Base-by-base conservation (phyloP, 2,888 invertebrate genomes). In the Netelia virgata region DNA sequence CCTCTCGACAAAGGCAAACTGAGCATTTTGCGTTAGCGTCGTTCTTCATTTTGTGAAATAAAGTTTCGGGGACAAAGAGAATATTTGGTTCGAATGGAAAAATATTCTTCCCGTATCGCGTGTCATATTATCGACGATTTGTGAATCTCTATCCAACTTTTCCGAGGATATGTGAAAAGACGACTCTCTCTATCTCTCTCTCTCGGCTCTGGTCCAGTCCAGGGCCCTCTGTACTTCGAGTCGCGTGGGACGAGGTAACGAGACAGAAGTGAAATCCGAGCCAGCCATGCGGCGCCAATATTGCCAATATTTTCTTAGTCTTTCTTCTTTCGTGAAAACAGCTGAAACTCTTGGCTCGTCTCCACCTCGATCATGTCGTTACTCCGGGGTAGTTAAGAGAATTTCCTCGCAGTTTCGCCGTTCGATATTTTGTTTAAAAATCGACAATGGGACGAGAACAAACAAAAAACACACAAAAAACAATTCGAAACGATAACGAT, bases 331-430 rank as follows among this genome's bases (percentile, higher is more conserved):
- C 18, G 47, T 47, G n/a, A 41, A 6, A 79, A 18, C 18, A 41
- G 18, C 69, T 70, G 70, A 57, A 76, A 18, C 50, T n/a, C 63
- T 50, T 81, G 75, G 81, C 75, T 57, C 63, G 3, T 20, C n/a
- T 76, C 82, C 75, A 76, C 59, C 50, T 64, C 23, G 36, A 64
- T n/a, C 20, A 68, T 73, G 59, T 59, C 57, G 57, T 16, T 64
- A 41, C 16, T 64, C 36, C 16, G 28, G 28, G 28, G 1, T 64
- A n/a, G 55, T 55, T 18, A 14, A 18, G 9, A 55, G 18, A 55
- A 55, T 55, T n/a, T 6, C 55, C 47, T 47, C 14, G 47, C 11
- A 47, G 47, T 14, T 28, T 28, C 10, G 14, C 11, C 47, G 47
- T 47, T 47, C 47, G 47, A 28, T 28, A 28, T 28, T 28, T 28